Base-by-base conservation (phyloP, 2,113 vertebrate genomes). In the Lophotis ruficrista region DNA sequence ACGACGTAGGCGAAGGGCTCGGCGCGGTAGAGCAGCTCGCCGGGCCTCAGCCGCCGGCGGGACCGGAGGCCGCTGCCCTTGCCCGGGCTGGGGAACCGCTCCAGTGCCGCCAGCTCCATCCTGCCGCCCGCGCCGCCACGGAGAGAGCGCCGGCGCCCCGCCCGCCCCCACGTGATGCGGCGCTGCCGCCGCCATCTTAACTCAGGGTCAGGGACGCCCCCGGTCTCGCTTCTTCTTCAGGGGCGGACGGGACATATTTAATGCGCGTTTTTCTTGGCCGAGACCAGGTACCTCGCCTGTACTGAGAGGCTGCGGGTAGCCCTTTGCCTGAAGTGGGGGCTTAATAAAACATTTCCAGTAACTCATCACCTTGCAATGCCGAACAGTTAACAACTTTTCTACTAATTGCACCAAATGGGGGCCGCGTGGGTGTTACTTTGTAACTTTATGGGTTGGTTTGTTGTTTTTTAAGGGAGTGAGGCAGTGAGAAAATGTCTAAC, bases 31-130 rank as follows among this genome's bases (percentile, higher is more conserved):
- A 99, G 94, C 91, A 98, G 96, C 80, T 98, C 98, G 1, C 99
- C 99, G 0, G 96, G 94, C 47, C 54, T 91, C 38, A 98, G 51
- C 7, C 61, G 28, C 5, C 35, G 90, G 12, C 84, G 70, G 3
- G 98, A 96, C 47, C 98, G 98, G 37, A 99, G 85, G 5, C 99
- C 99, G 80, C 98, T 98, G 6, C 99, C 99, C 66, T 97, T 98
- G 7, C 97, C 98, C 4, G 98, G 95, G 35, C 98, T 98, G 4
- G 41, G 43, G 79, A 99, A 99, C 18, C 98, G 98, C 95, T 99
- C 98, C 38, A 99, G 79, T 27, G 57, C 98, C 12, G 18, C 70
- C 9, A 78, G 6, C 83, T 97, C 96, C 98, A 99, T 98, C 14
- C n/a, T 53, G 5, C 79, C 54, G 14, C 69, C 4, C 20, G 11